phyloP scores from a whole-genome alignment of 2,113 vertebrate species.

The Rhegmatorhina hoffmannsi region DNA sequence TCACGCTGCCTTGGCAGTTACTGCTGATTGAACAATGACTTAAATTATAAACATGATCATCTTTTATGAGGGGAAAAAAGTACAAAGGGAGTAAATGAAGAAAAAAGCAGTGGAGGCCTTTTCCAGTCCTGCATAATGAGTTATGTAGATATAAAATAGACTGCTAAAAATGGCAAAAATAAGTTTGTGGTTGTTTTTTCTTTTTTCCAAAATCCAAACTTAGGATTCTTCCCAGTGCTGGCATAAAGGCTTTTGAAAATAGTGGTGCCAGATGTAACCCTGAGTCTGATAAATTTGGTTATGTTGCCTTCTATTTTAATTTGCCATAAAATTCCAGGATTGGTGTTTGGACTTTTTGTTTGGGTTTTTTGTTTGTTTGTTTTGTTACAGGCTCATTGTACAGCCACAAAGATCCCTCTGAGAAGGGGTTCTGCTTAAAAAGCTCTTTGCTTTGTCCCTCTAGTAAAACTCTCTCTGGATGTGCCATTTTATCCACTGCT shows the following conservation, averaged over 20 bases:
- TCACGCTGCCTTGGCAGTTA: neutral
- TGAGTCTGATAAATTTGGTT: neutral
- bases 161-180: neutral
- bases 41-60: neutral
- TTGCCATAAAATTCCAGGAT: neutral
- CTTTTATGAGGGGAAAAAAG: neutral
- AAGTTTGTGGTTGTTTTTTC: neutral
- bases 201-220: neutral
- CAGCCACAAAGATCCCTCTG: neutral
- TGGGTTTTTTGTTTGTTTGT: neutral
- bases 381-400: neutral
- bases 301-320: neutral
- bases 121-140: neutral
- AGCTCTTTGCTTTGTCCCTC: neutral
- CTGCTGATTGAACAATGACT: neutral
- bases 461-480: neutral
- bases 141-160: neutral
- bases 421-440: neutral
- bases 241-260: neutral
- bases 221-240: neutral
- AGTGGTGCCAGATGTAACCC: neutral
- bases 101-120: neutral
- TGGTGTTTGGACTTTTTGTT: neutral
- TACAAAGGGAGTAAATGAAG: neutral
- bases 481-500: neutral